Evolutionary conservation across 2,113 vertebrate species (phyloP).

Genomic region (Sander vitreus): DNA sequence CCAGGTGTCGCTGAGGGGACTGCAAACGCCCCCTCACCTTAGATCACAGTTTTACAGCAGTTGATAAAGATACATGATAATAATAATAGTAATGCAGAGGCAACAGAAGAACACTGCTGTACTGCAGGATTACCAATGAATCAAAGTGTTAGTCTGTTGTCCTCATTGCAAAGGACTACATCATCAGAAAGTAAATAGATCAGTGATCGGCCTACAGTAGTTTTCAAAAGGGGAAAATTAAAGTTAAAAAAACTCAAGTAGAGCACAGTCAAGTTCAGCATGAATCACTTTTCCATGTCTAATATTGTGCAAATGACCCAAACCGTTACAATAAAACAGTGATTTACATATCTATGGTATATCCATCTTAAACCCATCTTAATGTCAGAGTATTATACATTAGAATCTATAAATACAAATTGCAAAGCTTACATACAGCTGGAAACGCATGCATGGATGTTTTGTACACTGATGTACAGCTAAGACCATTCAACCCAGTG

Average conservation of each 20-base stretch:
- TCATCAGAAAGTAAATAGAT: conserved; percentile 33
- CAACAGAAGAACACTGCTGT: conserved; percentile 68
- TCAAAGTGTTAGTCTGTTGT: conserved; percentile 57
- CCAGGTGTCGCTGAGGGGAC: conserved; percentile 81
- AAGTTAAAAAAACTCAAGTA: conserved; percentile 36
- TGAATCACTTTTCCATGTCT: conserved; percentile 63
- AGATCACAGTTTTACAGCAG: conserved; percentile 91
- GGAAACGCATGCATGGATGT: conserved; percentile 90
- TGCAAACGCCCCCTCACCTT: conserved; percentile 65
- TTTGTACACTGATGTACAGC: conserved; percentile 89
- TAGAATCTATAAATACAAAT: conserved; percentile 90
- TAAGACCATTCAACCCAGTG: conserved; percentile 83
- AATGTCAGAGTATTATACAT: conserved; percentile 89
- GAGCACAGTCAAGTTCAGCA: conserved; percentile 64
- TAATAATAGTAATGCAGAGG: conserved; percentile 81
- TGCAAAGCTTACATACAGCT: conserved; percentile 89
- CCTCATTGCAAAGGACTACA: conserved; percentile 37
- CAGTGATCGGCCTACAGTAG: conserved; percentile 28
- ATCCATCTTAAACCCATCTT: conserved; percentile 78
- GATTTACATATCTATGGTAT: conserved; percentile 65
- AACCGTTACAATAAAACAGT: conserved; percentile 80
- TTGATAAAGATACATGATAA: conserved; percentile 86
- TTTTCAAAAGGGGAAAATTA: background rate
- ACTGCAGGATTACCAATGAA: conserved; percentile 73
- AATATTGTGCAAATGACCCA: conserved; percentile 86